Base-by-base conservation (phyloP, 2,113 vertebrate species). In the Sinocyclocheilus grahami region DNA sequence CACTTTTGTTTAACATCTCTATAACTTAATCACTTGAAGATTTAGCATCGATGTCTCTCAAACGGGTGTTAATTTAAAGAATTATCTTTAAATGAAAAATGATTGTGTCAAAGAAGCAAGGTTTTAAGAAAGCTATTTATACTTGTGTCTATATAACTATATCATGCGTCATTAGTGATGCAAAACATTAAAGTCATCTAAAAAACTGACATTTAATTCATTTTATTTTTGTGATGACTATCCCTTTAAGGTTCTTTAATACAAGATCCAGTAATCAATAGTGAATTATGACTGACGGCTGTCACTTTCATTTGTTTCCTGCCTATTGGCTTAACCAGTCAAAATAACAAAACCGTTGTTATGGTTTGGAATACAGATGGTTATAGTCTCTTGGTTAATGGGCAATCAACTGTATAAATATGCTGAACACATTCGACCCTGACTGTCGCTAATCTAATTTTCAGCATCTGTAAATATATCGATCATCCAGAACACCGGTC, bases 401-500 rank as follows among this genome's bases (percentile, higher is more conserved):
- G 20, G 67, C 6, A 39, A 42, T 83, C 33, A 69, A 5, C 42
- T 83, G 33, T 12, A 58, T 83, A 83, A 74, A 27, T 83, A 82
- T 82, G 24, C 82, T 58, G 67, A 74, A 39, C 11, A 12, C 82
- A 55, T 58, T 30, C 20, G 22, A 81, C 85, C 78, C 51, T 81
- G 78, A 58, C 82, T 72, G 82, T 74, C 37, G 75, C 65, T 75
- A 62, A 46, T 48, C 48, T 48, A 33, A 48, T 83, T 72, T 74
- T 71, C 30, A 83, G 67, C 30, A 39, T 39, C 5, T 13, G 71
- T 69, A 82, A 76, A 80, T 51, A 51, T 65, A 85, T 85, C 12
- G 77, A 80, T 82, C 69, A 74, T 75, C 22, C 9, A 62, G 24
- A 42, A 4, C 39, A 55, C 18, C 42, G 18, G 78, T 85, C 71